Evolutionary conservation across 2,888 invertebrate species (phyloP), one percentile per base, ranked within the genome.

Genomic region (Rotaria macrura): DNA sequence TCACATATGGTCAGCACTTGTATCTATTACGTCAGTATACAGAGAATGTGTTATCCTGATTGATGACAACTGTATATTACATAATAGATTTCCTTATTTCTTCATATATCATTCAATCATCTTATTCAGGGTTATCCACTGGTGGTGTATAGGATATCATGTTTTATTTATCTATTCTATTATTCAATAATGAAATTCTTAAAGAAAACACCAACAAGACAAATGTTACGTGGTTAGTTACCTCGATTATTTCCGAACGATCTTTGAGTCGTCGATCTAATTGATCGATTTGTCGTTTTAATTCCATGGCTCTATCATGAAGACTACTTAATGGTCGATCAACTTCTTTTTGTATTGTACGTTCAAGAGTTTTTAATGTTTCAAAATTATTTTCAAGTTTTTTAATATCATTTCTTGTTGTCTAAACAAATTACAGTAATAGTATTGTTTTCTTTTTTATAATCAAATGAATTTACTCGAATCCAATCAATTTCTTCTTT

Each of bases 401-500:
- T 49, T 54, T 49, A 52, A 84, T 84, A 84, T 84, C 84, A 49
- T 52, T 54, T 52, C 54, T 20, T 49, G 84, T 84, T n/a, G 84
- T 4, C 84, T 84, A 65, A 74, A 25, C 4, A 65, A 65, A 34
- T 5, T 2, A 55, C 23, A 1, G n/a, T n/a, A n/a, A 9, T 25
- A 2, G n/a, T n/a, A n/a, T 12, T 14, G 2, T n/a, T 55, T 1
- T 12, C 23, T 55, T 10, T 55, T 9, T 12, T 7, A 43, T 43
- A 49, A 49, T 49, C 14, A 49, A 7, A 34, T 47, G 47, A 29
- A 34, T 17, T 12, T 79, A 79, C 79, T 79, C 79, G 79, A 43
- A 86, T 86, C 86, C 86, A 86, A 49, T 86, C 86, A 25, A 54
- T 84, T 49, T 86, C 86, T 84, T 86, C 86, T 34, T 74, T 72